Evolutionary conservation across 2,797 vertebrate species (phyloP).

Genomic region (Pteropus rufus): DNA sequence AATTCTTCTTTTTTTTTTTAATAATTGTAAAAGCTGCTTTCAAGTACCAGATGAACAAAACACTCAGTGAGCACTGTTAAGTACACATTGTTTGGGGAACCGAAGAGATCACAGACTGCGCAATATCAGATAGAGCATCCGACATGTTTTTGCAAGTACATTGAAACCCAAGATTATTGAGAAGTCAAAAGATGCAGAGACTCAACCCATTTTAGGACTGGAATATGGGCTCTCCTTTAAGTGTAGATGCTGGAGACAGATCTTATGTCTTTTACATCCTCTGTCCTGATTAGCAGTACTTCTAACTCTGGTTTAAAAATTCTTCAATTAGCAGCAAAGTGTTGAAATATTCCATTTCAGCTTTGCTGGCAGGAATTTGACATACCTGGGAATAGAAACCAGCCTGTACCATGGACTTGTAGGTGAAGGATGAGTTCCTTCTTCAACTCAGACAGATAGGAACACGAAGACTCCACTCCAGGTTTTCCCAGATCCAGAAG

Average conservation of each 20-base stretch:
- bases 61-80: not conserved
- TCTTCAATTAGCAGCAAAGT: not conserved
- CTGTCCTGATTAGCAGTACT: constrained; percentile 11
- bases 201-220: not conserved
- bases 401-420: not conserved
- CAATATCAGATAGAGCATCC: not conserved
- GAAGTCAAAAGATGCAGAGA: not conserved
- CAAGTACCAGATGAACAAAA: not conserved
- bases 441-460: constrained; percentile 18
- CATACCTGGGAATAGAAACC: constrained; percentile 1
- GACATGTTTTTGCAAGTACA: not conserved
- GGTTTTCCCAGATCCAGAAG: not conserved
- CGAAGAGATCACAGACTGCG: not conserved
- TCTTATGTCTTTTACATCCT: not conserved
- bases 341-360: not conserved
- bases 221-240: not conserved
- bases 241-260: not conserved
- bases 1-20: not conserved
- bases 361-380: constrained; percentile 45
- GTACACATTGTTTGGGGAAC: not conserved
- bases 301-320: constrained; percentile 28
- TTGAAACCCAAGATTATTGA: not conserved
- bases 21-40: not conserved
- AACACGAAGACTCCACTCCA: not conserved
- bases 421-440: constrained; percentile 47